phyloP scores from a whole-genome alignment of 2,888 invertebrate genomes.

The Seira sanloemensis region DNA sequence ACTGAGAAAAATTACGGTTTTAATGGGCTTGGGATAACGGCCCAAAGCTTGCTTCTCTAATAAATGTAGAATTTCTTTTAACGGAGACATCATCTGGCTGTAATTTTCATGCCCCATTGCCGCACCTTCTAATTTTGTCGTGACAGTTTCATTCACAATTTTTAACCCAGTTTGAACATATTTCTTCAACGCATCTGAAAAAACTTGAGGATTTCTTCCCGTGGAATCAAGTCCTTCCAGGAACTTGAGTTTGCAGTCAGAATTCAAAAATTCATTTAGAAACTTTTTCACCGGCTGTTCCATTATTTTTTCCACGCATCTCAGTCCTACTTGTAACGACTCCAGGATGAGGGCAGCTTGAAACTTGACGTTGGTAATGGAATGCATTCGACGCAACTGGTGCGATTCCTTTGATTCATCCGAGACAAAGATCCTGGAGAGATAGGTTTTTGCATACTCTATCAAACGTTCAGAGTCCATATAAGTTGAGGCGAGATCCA shows the following conservation, averaged over 20 bases:
- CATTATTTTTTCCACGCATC: constrained; percentile 63
- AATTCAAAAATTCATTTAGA: constrained; percentile 22
- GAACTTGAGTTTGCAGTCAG: constrained; percentile 15
- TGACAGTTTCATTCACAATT: constrained; percentile 55
- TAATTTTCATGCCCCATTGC: constrained; percentile 40
- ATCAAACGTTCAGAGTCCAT: constrained; percentile 33
- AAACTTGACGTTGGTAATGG: constrained; percentile 43
- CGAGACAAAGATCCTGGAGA: neutral
- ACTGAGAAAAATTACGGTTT: constrained; percentile 54
- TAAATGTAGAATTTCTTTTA: constrained; percentile 55
- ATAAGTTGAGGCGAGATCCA: constrained; percentile 29
- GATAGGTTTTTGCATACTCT: constrained; percentile 32
- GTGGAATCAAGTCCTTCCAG: constrained; percentile 18
- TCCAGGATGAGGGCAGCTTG: constrained; percentile 66
- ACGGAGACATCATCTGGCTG: constrained; percentile 38
- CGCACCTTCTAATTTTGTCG: constrained; percentile 3
- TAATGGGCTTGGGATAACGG: constrained; percentile 62
- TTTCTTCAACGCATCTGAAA: constrained; percentile 20
- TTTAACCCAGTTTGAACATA: constrained; percentile 21
- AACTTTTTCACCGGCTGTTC: constrained; percentile 32
- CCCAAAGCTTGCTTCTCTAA: constrained; percentile 59
- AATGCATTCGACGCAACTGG: neutral
- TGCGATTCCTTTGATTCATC: neutral
- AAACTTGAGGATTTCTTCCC: neutral
- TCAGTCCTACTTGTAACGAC: constrained; percentile 54